These are phyloP conservation scores for Hemaris fuciformis DNA, from an alignment of 2,888 invertebrate genomes.

Conservation along the genomic window DNA sequence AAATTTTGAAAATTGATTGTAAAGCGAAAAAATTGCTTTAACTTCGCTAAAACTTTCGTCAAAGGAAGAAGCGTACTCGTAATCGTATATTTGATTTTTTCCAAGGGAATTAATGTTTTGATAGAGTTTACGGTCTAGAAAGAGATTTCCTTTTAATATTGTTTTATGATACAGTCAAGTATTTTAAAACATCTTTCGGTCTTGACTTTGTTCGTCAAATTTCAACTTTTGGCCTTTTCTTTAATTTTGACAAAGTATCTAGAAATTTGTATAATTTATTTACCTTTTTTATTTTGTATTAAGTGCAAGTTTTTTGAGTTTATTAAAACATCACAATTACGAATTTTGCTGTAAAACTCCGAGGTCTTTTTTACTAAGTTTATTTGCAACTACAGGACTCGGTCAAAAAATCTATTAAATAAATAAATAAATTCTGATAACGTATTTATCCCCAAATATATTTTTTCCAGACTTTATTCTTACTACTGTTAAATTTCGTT, in stretches of 20 bases:
- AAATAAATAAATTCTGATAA: neutral
- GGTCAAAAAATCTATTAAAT: neutral
- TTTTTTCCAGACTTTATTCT: neutral
- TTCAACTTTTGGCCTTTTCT: no score
- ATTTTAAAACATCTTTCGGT: no score
- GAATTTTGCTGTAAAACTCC: no score
- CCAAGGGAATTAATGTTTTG: slow-evolving; percentile 37
- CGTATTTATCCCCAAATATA: neutral
- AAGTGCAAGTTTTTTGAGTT: no score
- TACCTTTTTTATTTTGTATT: no score
- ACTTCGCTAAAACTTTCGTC: neutral
- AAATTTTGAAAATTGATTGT: neutral
- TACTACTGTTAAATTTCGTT: slow-evolving; percentile 1
- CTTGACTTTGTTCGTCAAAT: no score
- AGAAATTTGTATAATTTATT: no score
- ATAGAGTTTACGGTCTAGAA: slow-evolving; percentile 5
- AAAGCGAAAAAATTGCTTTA: neutral
- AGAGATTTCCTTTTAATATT: neutral
- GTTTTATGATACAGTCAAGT: neutral
- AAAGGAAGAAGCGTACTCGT: slow-evolving; percentile 30
- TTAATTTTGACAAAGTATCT: no score
- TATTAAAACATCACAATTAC: no score
- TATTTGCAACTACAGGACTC: no score
- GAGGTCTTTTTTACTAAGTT: no score
- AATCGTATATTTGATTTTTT: slow-evolving; percentile 40